Evolutionary conservation across 1,140 invertebrate genomes (phyloP), one percentile per base, ranked within the genome.

Genomic region (Drosophila auraria): DNA sequence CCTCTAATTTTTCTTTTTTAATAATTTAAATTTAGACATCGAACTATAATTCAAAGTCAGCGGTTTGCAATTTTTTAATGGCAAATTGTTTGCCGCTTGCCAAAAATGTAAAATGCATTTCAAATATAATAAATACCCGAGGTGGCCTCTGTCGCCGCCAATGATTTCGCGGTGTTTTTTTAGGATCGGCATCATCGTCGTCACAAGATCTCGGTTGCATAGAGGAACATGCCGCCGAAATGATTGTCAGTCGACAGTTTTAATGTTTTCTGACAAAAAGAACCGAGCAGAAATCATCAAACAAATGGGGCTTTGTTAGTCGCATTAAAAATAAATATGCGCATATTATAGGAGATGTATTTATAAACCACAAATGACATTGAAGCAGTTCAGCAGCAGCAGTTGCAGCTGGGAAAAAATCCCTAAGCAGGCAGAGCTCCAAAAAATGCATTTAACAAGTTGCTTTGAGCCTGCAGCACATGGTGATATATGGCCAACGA

Each of bases 31-130:
- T 89, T 90, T 91, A 90, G 86, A 90, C 80, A 83, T 58, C 36
- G 73, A 77, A 87, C 87, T 78, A 91, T 91, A 91, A 91, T 91
- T 91, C 87, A 91, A 91, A 91, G 87, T 91, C 87, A 91, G 78
- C 87, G 61, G 54, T 3, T 51, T 58, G 87, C 87, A 91, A 87
- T 91, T 91, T 91, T 91, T 91, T 90, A 86, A 87, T 90, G 81
- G 66, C 81, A 80, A 79, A 66, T 68, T 59, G 53, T 72, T 66
- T 71, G 40, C 51, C 62, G 65, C 51, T 80, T 86, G 80, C 81
- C 80, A 83, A 83, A 56, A 56, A 56, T 56, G 54, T 56, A 36
- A 56, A 89, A 77, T 78, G 73, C 73, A 78, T 65, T 63, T 76
- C 44, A 56, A 68, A 78, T 82, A 72, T 72, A 57, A 58, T 57